Base-by-base conservation (phyloP, 1,140 invertebrate genomes). In the Stegodyphus dumicola region DNA sequence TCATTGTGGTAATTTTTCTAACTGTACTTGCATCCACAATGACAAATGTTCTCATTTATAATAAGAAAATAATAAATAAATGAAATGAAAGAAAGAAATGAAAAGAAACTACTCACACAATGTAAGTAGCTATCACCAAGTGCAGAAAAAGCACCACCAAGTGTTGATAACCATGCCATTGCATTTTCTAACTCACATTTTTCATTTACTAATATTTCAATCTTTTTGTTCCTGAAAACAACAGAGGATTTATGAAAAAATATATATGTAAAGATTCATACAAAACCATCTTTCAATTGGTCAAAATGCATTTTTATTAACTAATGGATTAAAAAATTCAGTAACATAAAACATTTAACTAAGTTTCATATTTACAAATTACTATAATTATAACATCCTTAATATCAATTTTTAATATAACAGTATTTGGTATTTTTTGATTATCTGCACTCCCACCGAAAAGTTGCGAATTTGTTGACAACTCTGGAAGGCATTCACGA, bases 161-260 rank as follows among this genome's bases (percentile, higher is more conserved):
- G 92, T 2, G 97, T 99, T n/a, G 97, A 98, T 5, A 99, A 91
- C 96, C 97, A 98, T 6, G 96, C 96, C 92, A 98, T 94, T 9
- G 95, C 92, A 92, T 95, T 93, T 89, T 97, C 95, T 87, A 97
- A 91, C 91, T 96, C 94, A 87, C 94, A 92, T 56, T 87, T 89
- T 87, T 90, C 90, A 7, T 77, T 76, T 9, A 90, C 85, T 7
- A 90, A 86, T 15, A 79, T 66, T 66, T 88, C 70, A 5, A 91
- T 74, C 73, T 89, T 88, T 53, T 87, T 85, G 77, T 86, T 89
- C 91, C 91, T 92, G 33, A 33, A 33, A 33, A 3, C 33, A 33
- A 33, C 33, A 33, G 3, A 33, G 33, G 33, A 78, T 52, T 88
- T 86, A 87, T 69, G 75, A 78, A 86, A 54, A 87, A 65, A 75